Evolutionary conservation across 2,888 invertebrate genomes (phyloP).

Genomic region (Hydraecia micacea): DNA sequence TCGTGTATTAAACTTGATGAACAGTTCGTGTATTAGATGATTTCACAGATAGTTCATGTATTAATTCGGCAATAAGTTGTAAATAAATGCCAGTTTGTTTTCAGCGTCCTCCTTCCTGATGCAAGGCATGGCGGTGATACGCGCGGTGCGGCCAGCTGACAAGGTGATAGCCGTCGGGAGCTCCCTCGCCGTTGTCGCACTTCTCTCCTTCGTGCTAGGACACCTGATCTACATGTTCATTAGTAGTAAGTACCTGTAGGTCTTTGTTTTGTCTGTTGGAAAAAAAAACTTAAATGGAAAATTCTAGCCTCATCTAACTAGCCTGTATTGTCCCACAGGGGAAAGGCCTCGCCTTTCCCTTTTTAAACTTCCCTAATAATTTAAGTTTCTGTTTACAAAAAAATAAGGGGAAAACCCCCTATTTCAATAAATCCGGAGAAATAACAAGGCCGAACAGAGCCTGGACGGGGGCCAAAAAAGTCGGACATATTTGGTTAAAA

Average conservation of each 20-base stretch:
- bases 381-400: too few relatives aligned
- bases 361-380: too few relatives aligned
- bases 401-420: too few relatives aligned
- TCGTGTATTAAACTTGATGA: too few relatives aligned
- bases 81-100: conserved; percentile 26
- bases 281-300: background rate
- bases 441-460: too few relatives aligned
- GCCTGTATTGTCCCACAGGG: background rate
- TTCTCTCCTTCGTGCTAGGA: conserved; percentile 77
- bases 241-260: conserved; percentile 76
- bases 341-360: background rate
- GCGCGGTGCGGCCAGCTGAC: conserved; percentile 76
- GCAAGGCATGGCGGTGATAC: conserved; percentile 84
- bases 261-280: background rate
- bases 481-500: background rate
- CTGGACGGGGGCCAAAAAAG: too few relatives aligned
- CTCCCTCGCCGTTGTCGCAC: conserved; percentile 72
- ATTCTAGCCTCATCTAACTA: background rate
- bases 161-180: conserved; percentile 79
- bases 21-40: background rate
- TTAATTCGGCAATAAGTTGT: background rate
- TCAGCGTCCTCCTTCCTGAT: conserved; percentile 82
- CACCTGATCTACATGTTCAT: conserved; percentile 80
- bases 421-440: too few relatives aligned
- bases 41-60: background rate